phyloP scores from a whole-genome alignment of 2,888 invertebrate species.

The Gonocerus acuteangulatus region DNA sequence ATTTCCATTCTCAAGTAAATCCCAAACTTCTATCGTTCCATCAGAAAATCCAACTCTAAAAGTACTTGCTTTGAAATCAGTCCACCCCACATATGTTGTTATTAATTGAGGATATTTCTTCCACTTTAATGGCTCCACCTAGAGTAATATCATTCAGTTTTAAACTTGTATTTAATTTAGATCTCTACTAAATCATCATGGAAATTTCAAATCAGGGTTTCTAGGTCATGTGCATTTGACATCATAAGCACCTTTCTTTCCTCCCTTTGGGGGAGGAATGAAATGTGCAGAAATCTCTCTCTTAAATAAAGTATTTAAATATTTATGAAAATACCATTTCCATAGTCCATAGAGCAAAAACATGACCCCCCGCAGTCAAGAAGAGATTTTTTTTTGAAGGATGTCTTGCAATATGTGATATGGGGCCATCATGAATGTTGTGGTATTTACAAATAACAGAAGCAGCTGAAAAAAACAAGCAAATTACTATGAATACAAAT shows the following conservation, averaged over 20 bases:
- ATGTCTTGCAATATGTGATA: constrained; percentile 34
- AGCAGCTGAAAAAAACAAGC: constrained; percentile 15
- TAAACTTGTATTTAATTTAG: background rate
- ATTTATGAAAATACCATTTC: no score
- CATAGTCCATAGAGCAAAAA: constrained; percentile 37
- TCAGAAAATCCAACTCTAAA: constrained; percentile 36
- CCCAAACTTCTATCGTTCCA: constrained; percentile 38
- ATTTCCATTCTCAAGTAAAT: constrained; percentile 34
- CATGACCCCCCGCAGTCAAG: constrained; percentile 37
- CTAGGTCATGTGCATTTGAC: no score
- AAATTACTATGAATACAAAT: background rate
- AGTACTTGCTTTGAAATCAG: constrained; percentile 32
- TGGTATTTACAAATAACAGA: constrained; percentile 25
- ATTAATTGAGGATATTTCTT: constrained; percentile 32
- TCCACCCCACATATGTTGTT: constrained; percentile 36
- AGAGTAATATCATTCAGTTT: background rate
- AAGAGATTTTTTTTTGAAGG: constrained; percentile 34
- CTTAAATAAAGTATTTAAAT: no score
- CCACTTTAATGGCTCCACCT: constrained; percentile 36
- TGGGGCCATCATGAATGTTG: constrained; percentile 38
- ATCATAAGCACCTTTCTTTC: no score
- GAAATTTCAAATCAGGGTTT: no score
- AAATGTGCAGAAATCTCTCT: no score
- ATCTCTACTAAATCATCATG: no score
- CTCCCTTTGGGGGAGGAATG: no score